Evolutionary conservation across 2,797 vertebrate genomes (phyloP), one percentile per base, ranked within the genome.

Genomic region (Hephaestus fuliginosus): DNA sequence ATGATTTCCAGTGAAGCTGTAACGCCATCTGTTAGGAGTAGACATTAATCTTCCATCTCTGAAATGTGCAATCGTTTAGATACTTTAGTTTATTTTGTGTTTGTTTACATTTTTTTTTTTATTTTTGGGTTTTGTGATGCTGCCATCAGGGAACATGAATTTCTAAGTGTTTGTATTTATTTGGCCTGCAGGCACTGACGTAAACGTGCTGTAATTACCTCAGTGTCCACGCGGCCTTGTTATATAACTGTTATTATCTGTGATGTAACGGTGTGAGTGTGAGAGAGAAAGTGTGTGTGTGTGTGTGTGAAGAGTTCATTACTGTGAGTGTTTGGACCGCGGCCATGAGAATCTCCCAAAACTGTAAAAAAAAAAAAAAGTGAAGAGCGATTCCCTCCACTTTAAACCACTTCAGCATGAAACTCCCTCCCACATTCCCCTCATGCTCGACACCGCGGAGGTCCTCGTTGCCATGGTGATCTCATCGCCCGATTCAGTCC

Each of bases 381-480:
- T 80, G 60, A 81, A 90, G 82, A 85, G 81, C 76, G 46, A 74
- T 90, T 86, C 90, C 86, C 85, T 87, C 86, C 85, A 76, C 89
- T 90, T 78, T 61, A 71, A 62, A 63, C 74, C 88, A 86, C 86
- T 90, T 85, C 76, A 86, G 70, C 74, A 70, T 79, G 51, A 80
- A 86, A 57, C 80, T 67, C 84, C 80, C 86, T 72, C 85, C 84
- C 82, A 86, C 81, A 66, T 72, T 83, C 85, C 78, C 78, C 61
- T 78, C 77, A 0, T 72, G 76, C 76, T 79, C 82, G 1, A 20
- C 88, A 51, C 85, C 49, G 22, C 46, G 55, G 84, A 87, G 93
- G 86, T 88, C 88, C 91, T 82, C 70, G 89, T 94, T 93, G 86
- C 91, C 92, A 92, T 92, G 91, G 93, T 82, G 91, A 94, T 89